Base-by-base conservation (phyloP, 2,113 vertebrate genomes). In the Pyrgilauda ruficollis region DNA sequence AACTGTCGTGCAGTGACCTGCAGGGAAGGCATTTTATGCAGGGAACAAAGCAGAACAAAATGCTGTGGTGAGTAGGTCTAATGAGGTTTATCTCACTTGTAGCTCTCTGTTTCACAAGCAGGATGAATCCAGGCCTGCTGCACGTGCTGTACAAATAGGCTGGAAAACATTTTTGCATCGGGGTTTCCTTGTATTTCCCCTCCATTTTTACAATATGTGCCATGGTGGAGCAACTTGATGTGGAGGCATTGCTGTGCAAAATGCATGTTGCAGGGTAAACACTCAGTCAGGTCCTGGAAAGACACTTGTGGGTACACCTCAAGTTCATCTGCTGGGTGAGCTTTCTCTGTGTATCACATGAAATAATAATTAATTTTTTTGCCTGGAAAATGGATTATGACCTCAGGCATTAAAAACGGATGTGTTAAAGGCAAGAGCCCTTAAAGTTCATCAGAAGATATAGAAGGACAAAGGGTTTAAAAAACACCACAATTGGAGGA, bases 21-120 rank as follows among this genome's bases (percentile, higher is more conserved):
- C 75, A 76, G 69, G 35, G 47, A 70, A 84, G 59, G 52, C 80
- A 43, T 90, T 89, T 77, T 89, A 53, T 31, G 2, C 47, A 59
- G 85, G 73, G 56, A 80, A 74, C 85, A 86, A 62, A 74, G 52
- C 43, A 66, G 43, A 64, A 23, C 13, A 35, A 49, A 24, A 55
- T 37, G 35, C 44, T 9, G 4, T 5, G 22, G 16, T 61, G 23
- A 74, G 44, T n/a, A 55, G 10, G 4, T 75, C 30, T 64, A 67
- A 63, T 1, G 17, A 46, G 19, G 20, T 85, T 56, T 80, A 26
- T 49, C 43, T 87, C 0, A 0, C 53, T 53, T 0, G 0, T n/a
- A 86, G 27, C 18, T 81, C 15, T 52, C 33, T 64, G 15, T 43
- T 84, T 78, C 41, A 75, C 13, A 52, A 55, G 7, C 55, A 70